A percentile compares a stretch with the other conserved stretches of the same genome.
phyloP scores from a whole-genome alignment of 92 coral and sea anemone species.

The Zoanthus gigantus region DNA sequence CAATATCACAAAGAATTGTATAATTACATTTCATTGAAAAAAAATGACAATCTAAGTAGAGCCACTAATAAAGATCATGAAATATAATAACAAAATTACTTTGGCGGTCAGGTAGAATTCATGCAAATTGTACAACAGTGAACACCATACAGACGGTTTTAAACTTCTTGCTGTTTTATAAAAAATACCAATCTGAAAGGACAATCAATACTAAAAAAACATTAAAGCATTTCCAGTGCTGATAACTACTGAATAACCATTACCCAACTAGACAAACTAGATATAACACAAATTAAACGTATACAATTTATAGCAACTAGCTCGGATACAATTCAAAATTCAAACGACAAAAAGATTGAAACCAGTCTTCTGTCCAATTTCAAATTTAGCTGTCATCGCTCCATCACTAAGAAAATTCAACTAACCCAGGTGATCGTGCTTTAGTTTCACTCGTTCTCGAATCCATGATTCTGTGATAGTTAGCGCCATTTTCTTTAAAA shows the following conservation, averaged over 20 bases:
- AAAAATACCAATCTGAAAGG: too few species aligned
- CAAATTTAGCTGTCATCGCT: background rate
- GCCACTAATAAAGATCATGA: too few species aligned
- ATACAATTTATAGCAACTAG: background rate
- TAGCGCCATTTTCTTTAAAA: conserved; percentile 95
- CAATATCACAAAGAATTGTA: too few species aligned
- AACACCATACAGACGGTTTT: too few species aligned
- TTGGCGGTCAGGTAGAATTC: too few species aligned
- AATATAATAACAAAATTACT: too few species aligned
- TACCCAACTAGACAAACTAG: background rate
- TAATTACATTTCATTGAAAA: too few species aligned
- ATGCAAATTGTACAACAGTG: too few species aligned
- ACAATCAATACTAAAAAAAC: background rate
- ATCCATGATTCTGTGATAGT: conserved; percentile 92
- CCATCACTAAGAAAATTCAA: background rate
- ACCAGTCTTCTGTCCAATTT: background rate
- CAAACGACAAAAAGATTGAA: background rate
- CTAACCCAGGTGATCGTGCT: conserved; percentile 97
- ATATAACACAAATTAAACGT: background rate
- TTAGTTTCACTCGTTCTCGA: conserved; percentile 91
- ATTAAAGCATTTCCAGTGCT: background rate
- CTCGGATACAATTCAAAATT: background rate
- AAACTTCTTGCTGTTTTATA: too few species aligned
- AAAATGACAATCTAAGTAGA: too few species aligned
- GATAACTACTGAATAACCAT: background rate